Evolutionary conservation across 23 tunicate genomes (phyloP).

Genomic region (Oikopleura albicans): DNA sequence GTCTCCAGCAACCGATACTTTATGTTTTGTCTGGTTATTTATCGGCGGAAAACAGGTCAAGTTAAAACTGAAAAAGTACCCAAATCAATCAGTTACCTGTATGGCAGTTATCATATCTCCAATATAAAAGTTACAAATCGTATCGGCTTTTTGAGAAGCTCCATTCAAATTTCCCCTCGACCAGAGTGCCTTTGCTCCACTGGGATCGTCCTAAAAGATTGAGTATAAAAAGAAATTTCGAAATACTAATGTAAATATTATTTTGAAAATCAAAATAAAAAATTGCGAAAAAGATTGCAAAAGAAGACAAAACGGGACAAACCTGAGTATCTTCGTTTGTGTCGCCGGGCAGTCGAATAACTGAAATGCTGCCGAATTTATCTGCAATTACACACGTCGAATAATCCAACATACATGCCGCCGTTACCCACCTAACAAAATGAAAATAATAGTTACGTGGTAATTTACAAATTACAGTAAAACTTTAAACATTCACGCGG

Average conservation of each 20-base stretch:
- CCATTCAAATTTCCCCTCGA: conserved; percentile 76
- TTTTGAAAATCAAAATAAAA: too few species aligned
- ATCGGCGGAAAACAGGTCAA: too few species aligned
- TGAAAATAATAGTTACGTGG: too few species aligned
- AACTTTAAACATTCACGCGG: too few species aligned
- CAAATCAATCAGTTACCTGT: not conserved
- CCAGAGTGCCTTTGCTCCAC: conserved; percentile 97
- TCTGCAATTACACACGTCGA: conserved; percentile 78
- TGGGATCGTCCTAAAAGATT: conserved; percentile 93
- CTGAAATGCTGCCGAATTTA: conserved; percentile 68
- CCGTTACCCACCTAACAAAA: conserved; percentile 43
- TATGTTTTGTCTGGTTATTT: too few species aligned
- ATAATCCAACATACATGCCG: conserved; percentile 62
- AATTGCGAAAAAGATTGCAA: too few species aligned
- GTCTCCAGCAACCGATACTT: too few species aligned
- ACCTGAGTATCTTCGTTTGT: conserved; percentile 44
- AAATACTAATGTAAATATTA: too few species aligned
- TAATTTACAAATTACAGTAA: too few species aligned
- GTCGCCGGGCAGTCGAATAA: conserved; percentile 71
- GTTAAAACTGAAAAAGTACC: too few species aligned
- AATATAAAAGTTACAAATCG: not conserved
- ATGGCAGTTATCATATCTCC: not conserved
- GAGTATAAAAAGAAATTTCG: too few species aligned
- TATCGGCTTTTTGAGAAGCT: conserved; percentile 61
- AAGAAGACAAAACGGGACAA: too few species aligned